These are phyloP conservation scores for Clytia hemisphaerica DNA, from an alignment of 30 jellyfish, hydroid and myxozoan species.

Conservation along the genomic window DNA sequence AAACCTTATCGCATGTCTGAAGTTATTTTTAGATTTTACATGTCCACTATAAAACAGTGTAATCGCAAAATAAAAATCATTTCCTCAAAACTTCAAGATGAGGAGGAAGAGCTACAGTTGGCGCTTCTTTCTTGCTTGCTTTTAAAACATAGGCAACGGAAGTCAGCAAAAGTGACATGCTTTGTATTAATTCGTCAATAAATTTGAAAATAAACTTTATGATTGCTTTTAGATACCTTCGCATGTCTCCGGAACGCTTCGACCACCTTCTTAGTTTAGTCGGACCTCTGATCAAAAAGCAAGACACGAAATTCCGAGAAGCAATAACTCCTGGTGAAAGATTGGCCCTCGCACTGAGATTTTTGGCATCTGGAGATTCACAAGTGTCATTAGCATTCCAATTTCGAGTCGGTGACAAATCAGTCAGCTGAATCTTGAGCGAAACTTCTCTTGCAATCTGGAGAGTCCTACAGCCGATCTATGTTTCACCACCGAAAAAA, in stretches of 20 bases:
- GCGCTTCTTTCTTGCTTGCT: too few species aligned
- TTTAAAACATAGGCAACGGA: too few species aligned
- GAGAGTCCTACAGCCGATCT: not conserved
- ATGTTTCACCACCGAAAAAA: not conserved
- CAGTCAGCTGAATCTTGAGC: not conserved
- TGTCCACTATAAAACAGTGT: too few species aligned
- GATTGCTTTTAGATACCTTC: conserved; percentile 4
- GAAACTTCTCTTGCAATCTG: conserved; percentile 16
- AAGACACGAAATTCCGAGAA: conserved; percentile 19
- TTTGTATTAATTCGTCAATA: too few species aligned
- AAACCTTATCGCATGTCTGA: too few species aligned
- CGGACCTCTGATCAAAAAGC: conserved; percentile 14
- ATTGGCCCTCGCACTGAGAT: conserved; percentile 15
- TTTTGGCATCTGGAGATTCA: conserved; percentile 36
- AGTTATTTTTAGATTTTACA: too few species aligned
- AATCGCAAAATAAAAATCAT: too few species aligned
- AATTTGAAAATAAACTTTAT: too few species aligned
- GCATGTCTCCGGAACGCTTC: conserved; percentile 32
- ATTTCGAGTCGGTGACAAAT: not conserved
- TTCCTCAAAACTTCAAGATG: too few species aligned
- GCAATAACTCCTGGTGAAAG: conserved; percentile 29
- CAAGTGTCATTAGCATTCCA: conserved; percentile 21
- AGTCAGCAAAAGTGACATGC: too few species aligned
- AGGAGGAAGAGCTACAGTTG: too few species aligned
- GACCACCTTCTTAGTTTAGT: conserved; percentile 19